Base-by-base conservation (phyloP, 2,113 vertebrate species). In the Columba janthina region DNA sequence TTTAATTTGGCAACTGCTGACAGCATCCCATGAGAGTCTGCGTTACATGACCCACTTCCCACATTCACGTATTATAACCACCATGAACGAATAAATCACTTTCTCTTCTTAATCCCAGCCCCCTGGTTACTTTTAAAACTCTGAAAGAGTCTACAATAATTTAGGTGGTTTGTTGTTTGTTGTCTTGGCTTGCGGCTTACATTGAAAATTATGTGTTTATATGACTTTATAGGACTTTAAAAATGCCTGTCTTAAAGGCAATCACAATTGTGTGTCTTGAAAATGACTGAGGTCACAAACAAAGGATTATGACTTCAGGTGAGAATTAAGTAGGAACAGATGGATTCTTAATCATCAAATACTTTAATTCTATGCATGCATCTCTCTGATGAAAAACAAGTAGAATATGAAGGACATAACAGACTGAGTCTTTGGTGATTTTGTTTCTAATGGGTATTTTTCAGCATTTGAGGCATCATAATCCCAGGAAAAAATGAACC, bases 281-380 rank as follows among this genome's bases (percentile, higher is more conserved):
- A 96, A 96, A 94, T 91, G 56, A 66, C 82, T 79, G 87, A 91
- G 92, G 58, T 94, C n/a, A 75, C 87, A 88, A 91, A 94, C 90
- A 85, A 95, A 93, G 79, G 82, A 83, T 96, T 96, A 89, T 91
- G 64, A 91, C 82, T 95, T 95, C 78, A 94, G 91, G 93, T 95
- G 89, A 96, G 89, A 95, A 96, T 90, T 93, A 93, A 96, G 76
- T 86, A 90, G 87, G 91, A 97, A 84, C 93, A 96, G 94, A 96
- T 96, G 92, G 95, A 89, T 96, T 97, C 95, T 94, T 97, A 96
- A 94, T 94, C 90, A 94, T 96, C 87, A 85, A 90, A 91, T 91
- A 93, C 58, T 53, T 95, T 95, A 95, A 91, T 96, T 95, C 92
- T 86, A 12, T 89, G 65, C 88, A 82, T 90, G 73, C 56, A 44